Percentiles rank a stretch among this genome's conserved stretches.
These are phyloP conservation scores for Zhuqinia jingwanae DNA, from an alignment of 2,888 invertebrate species.

Conservation along the genomic window DNA sequence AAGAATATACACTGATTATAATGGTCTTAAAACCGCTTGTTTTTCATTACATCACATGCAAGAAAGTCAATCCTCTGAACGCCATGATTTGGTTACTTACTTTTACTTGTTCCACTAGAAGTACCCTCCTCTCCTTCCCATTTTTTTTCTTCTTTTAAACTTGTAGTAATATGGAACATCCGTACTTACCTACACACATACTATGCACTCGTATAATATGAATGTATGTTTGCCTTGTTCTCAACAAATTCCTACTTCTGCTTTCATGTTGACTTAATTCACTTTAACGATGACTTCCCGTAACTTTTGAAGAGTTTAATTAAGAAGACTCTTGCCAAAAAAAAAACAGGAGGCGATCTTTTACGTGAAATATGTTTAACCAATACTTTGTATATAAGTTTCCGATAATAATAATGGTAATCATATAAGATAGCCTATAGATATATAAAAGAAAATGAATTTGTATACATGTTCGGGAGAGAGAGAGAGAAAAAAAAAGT, in stretches of 20 bases:
- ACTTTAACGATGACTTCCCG: slow-evolving; percentile 48
- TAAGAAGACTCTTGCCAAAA: slow-evolving; percentile 67
- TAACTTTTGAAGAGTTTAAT: slow-evolving; percentile 66
- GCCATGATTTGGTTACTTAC: slow-evolving; percentile 3
- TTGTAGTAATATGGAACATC: no score
- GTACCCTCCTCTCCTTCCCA: neutral
- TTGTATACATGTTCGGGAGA: neutral
- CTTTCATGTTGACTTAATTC: slow-evolving; percentile 67
- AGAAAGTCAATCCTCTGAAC: slow-evolving; percentile 2
- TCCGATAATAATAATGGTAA: slow-evolving; percentile 30
- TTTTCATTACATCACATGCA: no score
- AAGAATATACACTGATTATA: neutral
- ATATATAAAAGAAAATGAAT: neutral
- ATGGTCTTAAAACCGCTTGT: neutral
- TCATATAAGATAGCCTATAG: neutral
- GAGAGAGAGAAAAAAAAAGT: slow-evolving; percentile 51
- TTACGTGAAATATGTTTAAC: slow-evolving; percentile 23
- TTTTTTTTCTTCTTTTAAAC: no score
- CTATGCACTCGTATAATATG: neutral
- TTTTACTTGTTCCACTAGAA: neutral
- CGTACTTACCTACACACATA: no score
- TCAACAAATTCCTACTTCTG: slow-evolving; percentile 3
- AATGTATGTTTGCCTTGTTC: slow-evolving; percentile 29
- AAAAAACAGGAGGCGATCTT: slow-evolving; percentile 43
- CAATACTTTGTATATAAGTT: slow-evolving; percentile 7